A percentile compares a stretch with the other conserved stretches of the same genome.
phyloP scores from a whole-genome alignment of 2,797 vertebrate genomes.

The Adelosebastes latens region DNA sequence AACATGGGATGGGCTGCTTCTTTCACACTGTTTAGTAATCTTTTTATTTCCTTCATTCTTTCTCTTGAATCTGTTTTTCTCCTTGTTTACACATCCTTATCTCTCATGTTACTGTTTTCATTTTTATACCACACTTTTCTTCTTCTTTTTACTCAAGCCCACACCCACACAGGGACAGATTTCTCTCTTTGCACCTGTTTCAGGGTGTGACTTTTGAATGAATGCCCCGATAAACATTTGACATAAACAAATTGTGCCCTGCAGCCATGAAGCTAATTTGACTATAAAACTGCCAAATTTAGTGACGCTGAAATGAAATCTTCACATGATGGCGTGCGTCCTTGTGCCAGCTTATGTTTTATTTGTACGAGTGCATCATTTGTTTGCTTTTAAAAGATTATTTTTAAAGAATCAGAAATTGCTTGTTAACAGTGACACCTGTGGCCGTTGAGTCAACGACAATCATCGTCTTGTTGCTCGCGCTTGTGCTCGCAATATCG shows the following conservation, averaged over 20 bases:
- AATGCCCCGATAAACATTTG: slow-evolving; percentile 5
- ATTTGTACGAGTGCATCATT: neutral
- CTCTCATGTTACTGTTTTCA: neutral
- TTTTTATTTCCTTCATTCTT: slow-evolving; percentile 4
- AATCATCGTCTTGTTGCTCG: too few relatives aligned
- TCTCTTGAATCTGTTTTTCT: neutral
- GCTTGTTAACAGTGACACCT: too few relatives aligned
- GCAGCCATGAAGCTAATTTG: slow-evolving; percentile 30
- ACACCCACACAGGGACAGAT: neutral
- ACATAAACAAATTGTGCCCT: slow-evolving; percentile 45
- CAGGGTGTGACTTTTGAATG: slow-evolving; percentile 29
- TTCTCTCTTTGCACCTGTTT: slow-evolving; percentile 11
- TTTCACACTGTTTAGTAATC: slow-evolving; percentile 6
- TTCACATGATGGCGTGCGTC: neutral
- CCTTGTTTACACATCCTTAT: neutral
- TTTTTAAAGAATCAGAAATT: too few relatives aligned
- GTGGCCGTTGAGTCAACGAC: too few relatives aligned
- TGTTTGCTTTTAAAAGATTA: neutral
- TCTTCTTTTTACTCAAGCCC: neutral
- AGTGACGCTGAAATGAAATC: neutral
- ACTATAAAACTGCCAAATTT: slow-evolving; percentile 13
- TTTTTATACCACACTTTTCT: neutral
- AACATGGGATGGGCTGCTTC: slow-evolving; percentile 45
- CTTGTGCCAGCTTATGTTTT: neutral
- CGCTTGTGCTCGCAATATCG: too few relatives aligned